Base-by-base conservation (phyloP, 1,140 invertebrate genomes). In the Nasonia longicornis region DNA sequence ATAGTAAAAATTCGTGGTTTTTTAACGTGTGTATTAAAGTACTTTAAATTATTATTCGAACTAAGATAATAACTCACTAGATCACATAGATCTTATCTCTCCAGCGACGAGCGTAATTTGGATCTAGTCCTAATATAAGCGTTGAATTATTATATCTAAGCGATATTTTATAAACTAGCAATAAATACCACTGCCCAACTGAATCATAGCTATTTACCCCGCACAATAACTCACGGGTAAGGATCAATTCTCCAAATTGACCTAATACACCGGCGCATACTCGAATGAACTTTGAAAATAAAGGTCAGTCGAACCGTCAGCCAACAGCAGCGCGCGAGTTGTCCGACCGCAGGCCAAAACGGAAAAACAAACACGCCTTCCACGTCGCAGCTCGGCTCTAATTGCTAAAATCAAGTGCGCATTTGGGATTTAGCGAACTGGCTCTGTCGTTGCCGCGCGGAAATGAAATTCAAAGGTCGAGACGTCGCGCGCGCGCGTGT, bases 321-420 rank as follows among this genome's bases (percentile, higher is more conserved):
- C 52, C 52, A 58, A 58, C 52, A 16, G 52, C 31, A 35, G 31
- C 31, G 3, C 16, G 3, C 16, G 14, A 58, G 20, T 58, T 58
- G 4, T 7, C 52, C 20, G 16, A 58, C 52, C 52, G 1, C 52
- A 58, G 6, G 2, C 7, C 16, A 58, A 58, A 20, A 58, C 20
- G 52, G 20, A 58, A 58, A 58, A 58, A 58, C 52, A 58, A 58
- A 58, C 20, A 58, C 14, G 6, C 3, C 20, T 58, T 58, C 16
- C 52, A 7, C 16, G 52, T 58, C 52, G 52, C 52, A 58, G 52
- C 16, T 58, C 6, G 16, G 11, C 20, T 58, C 12, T 76, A 77
- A 67, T 77, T 77, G 35, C n/a, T 67, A 66, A 77, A 78, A 69
- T 69, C 76, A 78, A 78, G 38, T 35, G 38, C 22, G 11, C 38